These are phyloP conservation scores for Helobdella robusta DNA, from an alignment of 2,888 invertebrate genomes.

Conservation along the genomic window DNA sequence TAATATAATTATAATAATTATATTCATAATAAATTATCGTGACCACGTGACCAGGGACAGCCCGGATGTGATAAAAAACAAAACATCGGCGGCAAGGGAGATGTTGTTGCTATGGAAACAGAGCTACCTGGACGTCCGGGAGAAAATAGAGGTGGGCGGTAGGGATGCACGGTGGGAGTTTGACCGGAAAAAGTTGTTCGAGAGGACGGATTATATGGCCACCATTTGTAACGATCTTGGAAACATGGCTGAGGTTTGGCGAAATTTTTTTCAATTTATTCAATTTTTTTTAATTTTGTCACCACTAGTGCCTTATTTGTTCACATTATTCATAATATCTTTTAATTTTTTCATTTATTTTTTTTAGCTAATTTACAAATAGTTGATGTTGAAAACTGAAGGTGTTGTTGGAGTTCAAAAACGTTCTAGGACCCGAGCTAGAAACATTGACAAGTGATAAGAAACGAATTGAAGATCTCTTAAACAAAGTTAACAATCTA, in stretches of 20 bases:
- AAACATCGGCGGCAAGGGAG: constrained; percentile 57
- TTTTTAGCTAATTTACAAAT: no score
- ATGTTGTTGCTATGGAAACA: constrained; percentile 67
- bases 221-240: constrained; percentile 68
- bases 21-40: no score
- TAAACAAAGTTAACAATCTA: neutral
- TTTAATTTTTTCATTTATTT: no score
- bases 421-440: neutral
- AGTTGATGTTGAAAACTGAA: no score
- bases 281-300: neutral
- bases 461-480: neutral
- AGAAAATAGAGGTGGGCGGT: constrained; percentile 74
- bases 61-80: constrained; percentile 49
- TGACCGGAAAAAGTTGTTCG: constrained; percentile 69
- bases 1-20: no score
- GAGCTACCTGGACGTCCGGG: constrained; percentile 52
- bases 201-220: constrained; percentile 73
- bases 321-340: no score
- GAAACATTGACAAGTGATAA: neutral
- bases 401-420: neutral
- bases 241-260: constrained; percentile 62
- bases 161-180: constrained; percentile 84
- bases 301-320: constrained; percentile 7
- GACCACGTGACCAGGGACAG: constrained; percentile 34
- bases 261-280: neutral